Evolutionary conservation across 2,113 vertebrate species (phyloP).

Genomic region (Ivindomyrus marchei): DNA sequence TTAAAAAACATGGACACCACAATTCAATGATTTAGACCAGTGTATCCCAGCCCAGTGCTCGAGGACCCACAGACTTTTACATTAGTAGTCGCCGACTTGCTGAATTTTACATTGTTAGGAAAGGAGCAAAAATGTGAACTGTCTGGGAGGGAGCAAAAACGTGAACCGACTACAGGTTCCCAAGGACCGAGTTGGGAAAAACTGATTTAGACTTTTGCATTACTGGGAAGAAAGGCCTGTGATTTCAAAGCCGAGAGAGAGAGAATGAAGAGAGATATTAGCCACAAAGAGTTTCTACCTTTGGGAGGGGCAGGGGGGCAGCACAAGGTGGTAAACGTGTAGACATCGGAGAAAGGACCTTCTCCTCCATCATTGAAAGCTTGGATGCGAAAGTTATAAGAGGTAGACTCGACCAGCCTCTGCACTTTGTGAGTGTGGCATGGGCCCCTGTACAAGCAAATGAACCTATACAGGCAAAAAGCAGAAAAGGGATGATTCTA

Average conservation of each 20-base stretch:
- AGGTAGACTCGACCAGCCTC: slow-evolving; percentile 92
- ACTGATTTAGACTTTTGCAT: neutral
- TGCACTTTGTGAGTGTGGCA: slow-evolving; percentile 99
- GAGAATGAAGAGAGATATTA: neutral
- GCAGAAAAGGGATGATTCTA: slow-evolving; percentile 8
- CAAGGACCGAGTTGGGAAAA: neutral
- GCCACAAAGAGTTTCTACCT: slow-evolving; percentile 59
- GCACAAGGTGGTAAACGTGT: slow-evolving; percentile 88
- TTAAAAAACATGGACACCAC: neutral
- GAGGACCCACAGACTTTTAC: neutral
- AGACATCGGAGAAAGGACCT: slow-evolving; percentile 88
- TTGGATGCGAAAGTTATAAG: slow-evolving; percentile 94
- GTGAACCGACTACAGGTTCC: neutral
- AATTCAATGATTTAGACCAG: neutral
- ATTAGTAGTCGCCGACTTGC: no score
- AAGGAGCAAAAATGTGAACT: no score
- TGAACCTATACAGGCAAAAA: slow-evolving; percentile 66
- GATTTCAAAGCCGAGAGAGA: neutral
- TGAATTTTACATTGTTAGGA: no score
- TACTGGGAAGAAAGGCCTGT: neutral
- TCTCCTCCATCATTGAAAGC: slow-evolving; percentile 96
- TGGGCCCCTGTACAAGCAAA: slow-evolving; percentile 90
- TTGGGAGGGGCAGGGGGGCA: slow-evolving; percentile 86
- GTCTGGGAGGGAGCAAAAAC: neutral
- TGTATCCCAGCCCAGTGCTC: neutral